phyloP scores from a whole-genome alignment of 2,888 invertebrate species.

The Cryptocephalus moraei region DNA sequence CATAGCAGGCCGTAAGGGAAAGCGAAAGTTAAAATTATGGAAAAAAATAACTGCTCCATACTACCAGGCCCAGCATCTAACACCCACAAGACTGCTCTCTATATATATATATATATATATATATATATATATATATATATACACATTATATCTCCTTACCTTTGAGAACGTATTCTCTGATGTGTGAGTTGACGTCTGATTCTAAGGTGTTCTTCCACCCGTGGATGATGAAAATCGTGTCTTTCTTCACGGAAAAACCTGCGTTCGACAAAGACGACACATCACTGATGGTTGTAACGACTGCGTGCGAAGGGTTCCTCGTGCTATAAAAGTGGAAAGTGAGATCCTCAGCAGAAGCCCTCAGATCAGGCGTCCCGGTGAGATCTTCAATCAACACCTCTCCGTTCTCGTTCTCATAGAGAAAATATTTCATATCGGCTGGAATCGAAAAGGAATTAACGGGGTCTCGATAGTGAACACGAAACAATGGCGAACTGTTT shows the following conservation, averaged over 20 bases:
- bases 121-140: too few relatives aligned
- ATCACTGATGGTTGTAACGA: conserved; percentile 8
- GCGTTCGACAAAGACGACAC: conserved; percentile 5
- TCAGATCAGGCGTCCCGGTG: not conserved
- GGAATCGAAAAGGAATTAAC: not conserved
- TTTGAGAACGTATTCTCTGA: conserved; percentile 20
- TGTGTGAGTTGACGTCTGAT: conserved; percentile 19
- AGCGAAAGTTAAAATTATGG: too few relatives aligned
- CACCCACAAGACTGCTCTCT: too few relatives aligned
- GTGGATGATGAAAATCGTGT: conserved; percentile 27
- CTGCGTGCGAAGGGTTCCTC: conserved; percentile 12
- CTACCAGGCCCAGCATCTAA: too few relatives aligned
- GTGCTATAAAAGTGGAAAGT: conserved; percentile 20
- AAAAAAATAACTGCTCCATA: too few relatives aligned
- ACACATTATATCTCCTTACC: too few relatives aligned
- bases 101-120: too few relatives aligned
- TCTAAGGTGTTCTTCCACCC: conserved; percentile 12
- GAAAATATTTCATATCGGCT: not conserved
- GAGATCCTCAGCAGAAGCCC: not conserved
- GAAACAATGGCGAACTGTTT: too few relatives aligned
- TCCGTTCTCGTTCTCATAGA: not conserved
- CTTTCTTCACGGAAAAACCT: conserved; percentile 15
- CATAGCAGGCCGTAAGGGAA: too few relatives aligned
- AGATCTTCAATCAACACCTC: not conserved
- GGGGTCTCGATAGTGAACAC: not conserved